Evolutionary conservation across 1,140 invertebrate genomes (phyloP), one percentile per base, ranked within the genome.

Genomic region (Ptiloglossa arizonensis): DNA sequence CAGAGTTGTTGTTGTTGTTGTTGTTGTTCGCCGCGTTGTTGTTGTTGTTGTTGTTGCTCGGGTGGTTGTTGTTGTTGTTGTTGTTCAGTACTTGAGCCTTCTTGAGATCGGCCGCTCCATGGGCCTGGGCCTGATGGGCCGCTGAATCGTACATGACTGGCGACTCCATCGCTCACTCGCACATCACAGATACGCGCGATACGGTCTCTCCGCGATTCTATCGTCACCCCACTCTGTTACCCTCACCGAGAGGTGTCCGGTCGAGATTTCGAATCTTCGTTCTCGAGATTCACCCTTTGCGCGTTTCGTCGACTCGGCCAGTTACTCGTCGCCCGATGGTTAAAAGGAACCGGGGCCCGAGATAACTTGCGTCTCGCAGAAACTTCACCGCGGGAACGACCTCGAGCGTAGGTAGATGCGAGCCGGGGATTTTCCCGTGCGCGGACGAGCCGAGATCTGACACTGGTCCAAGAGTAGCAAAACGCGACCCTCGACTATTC

Each of bases 121-220:
- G 90, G 68, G 76, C 83, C 85, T 92, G 90, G 69, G 86, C 88
- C 89, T 92, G 92, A 63, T 92, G 91, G 67, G 89, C 89, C 85
- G 89, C 70, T 35, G 91, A 80, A 78, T 93, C 92, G 87, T 93
- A 93, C 92, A 92, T 92, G 78, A 92, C 91, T 69, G 92, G 91
- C 56, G 91, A 93, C 74, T 92, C 91, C 91, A 93, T 92, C 69
- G 73, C 80, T 91, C 89, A 92, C 87, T 87, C 82, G 87, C 90
- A 87, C 91, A 91, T 92, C 87, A 91, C 91, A 89, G 73, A 79
- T 75, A 57, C 38, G 60, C 38, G 60, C 80, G 44, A 48, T 54
- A 67, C 32, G 2, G 35, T 62, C 32, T 32, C 27, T 63, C 68
- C 74, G 63, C 29, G 48, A 79, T 41, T 52, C 29, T 46, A 22